These are phyloP conservation scores for Montipora efflorescens DNA, from an alignment of 64 coral and sea anemone species.

Conservation along the genomic window DNA sequence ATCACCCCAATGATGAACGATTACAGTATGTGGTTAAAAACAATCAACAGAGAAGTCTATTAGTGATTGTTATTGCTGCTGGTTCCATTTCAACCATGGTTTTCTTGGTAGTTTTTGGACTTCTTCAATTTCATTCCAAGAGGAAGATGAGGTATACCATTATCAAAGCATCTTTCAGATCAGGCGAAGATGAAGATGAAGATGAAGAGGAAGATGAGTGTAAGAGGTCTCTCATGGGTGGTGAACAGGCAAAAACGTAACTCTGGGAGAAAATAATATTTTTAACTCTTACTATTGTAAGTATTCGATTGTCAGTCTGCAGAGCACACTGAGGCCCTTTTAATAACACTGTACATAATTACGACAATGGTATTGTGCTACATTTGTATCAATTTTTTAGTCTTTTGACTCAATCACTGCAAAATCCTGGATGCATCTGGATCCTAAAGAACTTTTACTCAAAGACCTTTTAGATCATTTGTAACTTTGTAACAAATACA, in stretches of 20 bases:
- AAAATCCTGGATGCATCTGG: too few relatives aligned
- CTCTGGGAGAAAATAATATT: neutral
- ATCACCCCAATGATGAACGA: constrained; percentile 22
- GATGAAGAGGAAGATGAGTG: constrained; percentile 13
- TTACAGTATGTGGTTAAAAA: constrained; percentile 30
- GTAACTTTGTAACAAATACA: too few relatives aligned
- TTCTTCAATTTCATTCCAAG: constrained; percentile 61
- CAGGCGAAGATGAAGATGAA: constrained; percentile 4
- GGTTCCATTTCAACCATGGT: constrained; percentile 28
- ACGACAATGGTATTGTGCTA: too few relatives aligned
- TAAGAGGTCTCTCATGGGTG: constrained; percentile 14
- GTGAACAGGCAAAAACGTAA: constrained; percentile 4
- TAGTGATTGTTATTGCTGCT: constrained; percentile 34
- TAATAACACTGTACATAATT: too few relatives aligned
- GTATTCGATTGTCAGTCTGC: too few relatives aligned
- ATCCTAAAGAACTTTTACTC: too few relatives aligned
- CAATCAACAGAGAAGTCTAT: neutral
- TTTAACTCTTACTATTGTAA: neutral
- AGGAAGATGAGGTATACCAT: neutral
- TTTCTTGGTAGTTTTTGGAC: constrained; percentile 64
- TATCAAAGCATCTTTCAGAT: neutral
- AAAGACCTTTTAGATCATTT: too few relatives aligned
- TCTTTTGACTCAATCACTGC: too few relatives aligned
- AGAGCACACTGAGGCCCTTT: too few relatives aligned
- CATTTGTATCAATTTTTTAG: too few relatives aligned